These are phyloP conservation scores for Caranx melampygus DNA, from an alignment of 2,113 vertebrate species.

Conservation along the genomic window DNA sequence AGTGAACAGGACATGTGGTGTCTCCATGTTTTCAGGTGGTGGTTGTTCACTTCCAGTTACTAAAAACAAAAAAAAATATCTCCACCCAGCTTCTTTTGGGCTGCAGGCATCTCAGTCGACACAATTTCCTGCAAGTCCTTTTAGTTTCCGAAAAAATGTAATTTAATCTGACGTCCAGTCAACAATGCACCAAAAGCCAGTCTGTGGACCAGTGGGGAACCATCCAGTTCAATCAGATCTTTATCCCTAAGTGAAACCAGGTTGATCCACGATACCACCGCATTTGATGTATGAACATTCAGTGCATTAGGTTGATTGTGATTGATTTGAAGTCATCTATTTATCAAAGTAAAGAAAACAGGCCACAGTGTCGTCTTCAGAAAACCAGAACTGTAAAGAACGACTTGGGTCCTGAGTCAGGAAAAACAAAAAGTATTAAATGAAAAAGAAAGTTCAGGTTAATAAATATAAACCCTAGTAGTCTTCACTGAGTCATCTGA, in stretches of 20 bases:
- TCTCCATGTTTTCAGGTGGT: background rate
- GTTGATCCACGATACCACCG: background rate
- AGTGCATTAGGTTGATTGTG: too few species aligned
- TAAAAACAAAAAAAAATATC: background rate
- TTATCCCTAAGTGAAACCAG: background rate
- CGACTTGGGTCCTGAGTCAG: background rate
- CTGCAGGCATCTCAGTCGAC: too few species aligned
- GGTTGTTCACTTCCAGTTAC: background rate
- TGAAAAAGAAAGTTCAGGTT: too few species aligned
- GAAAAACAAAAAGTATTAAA: background rate
- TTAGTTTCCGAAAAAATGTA: too few species aligned
- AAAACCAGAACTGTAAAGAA: too few species aligned
- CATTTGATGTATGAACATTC: background rate
- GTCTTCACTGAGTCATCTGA: too few species aligned
- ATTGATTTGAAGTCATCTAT: too few species aligned
- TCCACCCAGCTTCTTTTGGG: too few species aligned
- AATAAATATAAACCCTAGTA: background rate
- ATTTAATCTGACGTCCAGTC: background rate
- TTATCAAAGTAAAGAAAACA: background rate
- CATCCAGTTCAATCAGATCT: background rate
- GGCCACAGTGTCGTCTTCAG: background rate
- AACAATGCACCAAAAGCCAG: background rate
- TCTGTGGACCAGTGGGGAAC: background rate
- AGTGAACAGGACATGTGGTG: constrained; percentile 5
- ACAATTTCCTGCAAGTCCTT: too few species aligned